A percentile compares a stretch with the other conserved stretches of the same genome.
Conservation (phyloP, 2,113 vertebrate species). For the Bubo blakistoni region DNA sequence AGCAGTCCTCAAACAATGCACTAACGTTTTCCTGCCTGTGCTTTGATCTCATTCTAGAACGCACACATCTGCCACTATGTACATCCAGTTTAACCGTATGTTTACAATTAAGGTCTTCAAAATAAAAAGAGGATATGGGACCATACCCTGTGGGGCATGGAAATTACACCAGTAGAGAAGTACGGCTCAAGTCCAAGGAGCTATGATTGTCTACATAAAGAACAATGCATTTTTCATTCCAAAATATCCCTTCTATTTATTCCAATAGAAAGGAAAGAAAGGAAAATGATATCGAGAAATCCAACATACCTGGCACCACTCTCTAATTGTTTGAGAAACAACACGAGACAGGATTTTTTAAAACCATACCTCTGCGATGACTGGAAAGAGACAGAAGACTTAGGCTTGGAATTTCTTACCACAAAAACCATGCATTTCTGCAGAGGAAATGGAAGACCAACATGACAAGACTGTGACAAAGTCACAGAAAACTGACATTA, state of each 20-base stretch:
- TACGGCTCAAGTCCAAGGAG: background rate
- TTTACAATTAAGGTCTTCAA: slow-evolving; percentile 48
- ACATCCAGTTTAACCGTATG: background rate
- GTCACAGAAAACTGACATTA: background rate
- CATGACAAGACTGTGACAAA: background rate
- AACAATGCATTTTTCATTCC: slow-evolving; percentile 15
- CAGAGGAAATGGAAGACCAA: background rate
- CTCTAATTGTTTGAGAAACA: background rate
- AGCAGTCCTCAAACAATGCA: background rate
- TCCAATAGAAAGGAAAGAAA: slow-evolving; percentile 20
- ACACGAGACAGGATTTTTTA: background rate
- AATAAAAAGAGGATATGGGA: slow-evolving; percentile 20
- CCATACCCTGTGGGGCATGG: background rate
- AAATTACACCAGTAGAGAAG: slow-evolving; percentile 41
- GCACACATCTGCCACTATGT: background rate
- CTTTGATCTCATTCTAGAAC: slow-evolving; percentile 13
- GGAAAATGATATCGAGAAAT: slow-evolving; percentile 19
- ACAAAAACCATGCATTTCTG: background rate
- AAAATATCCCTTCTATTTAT: slow-evolving; percentile 40
- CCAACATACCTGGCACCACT: background rate
- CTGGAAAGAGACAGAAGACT: background rate
- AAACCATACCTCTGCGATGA: background rate
- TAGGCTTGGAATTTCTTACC: background rate
- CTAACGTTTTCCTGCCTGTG: background rate
- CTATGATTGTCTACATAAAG: slow-evolving; percentile 1